Evolutionary conservation across 2,888 invertebrate species (phyloP).

Genomic region (Rosalia funebris): DNA sequence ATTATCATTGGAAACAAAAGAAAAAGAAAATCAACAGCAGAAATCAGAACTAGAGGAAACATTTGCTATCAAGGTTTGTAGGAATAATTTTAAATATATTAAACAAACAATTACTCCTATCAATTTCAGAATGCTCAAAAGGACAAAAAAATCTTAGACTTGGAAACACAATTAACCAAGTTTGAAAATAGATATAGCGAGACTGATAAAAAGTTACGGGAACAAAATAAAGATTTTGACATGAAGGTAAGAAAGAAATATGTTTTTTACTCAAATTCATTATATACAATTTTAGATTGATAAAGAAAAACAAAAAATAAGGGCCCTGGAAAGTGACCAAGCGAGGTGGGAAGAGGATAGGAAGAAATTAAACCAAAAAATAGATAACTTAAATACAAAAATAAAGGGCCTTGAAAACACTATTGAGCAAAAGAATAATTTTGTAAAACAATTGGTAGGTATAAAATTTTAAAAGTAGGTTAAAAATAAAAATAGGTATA

Average conservation of each 20-base stretch:
- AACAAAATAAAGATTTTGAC: constrained; percentile 70
- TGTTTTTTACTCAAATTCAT: constrained; percentile 26
- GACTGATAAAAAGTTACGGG: constrained; percentile 70
- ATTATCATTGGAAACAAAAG: constrained; percentile 72
- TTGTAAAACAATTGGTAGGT: constrained; percentile 72
- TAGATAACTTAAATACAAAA: constrained; percentile 70
- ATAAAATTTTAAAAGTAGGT: constrained; percentile 10
- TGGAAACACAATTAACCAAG: constrained; percentile 75
- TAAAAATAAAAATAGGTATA: constrained; percentile 14
- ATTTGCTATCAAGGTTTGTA: constrained; percentile 69
- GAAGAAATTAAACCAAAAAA: constrained; percentile 64
- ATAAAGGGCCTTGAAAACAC: constrained; percentile 70
- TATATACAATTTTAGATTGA: constrained; percentile 55
- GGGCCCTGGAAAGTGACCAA: constrained; percentile 63
- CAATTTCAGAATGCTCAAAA: constrained; percentile 70
- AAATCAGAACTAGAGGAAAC: constrained; percentile 72
- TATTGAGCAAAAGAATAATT: constrained; percentile 69
- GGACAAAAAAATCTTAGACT: constrained; percentile 70
- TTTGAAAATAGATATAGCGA: constrained; percentile 74
- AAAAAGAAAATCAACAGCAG: constrained; percentile 71
- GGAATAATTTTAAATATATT: constrained; percentile 28
- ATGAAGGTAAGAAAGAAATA: constrained; percentile 69
- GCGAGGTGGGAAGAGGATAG: constrained; percentile 66
- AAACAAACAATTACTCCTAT: constrained; percentile 1
- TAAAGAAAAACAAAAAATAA: constrained; percentile 54